Percentiles rank a stretch among this genome's conserved stretches.
These are phyloP conservation scores for Danio choprae DNA, from an alignment of 2,797 vertebrate species.

Conservation along the genomic window DNA sequence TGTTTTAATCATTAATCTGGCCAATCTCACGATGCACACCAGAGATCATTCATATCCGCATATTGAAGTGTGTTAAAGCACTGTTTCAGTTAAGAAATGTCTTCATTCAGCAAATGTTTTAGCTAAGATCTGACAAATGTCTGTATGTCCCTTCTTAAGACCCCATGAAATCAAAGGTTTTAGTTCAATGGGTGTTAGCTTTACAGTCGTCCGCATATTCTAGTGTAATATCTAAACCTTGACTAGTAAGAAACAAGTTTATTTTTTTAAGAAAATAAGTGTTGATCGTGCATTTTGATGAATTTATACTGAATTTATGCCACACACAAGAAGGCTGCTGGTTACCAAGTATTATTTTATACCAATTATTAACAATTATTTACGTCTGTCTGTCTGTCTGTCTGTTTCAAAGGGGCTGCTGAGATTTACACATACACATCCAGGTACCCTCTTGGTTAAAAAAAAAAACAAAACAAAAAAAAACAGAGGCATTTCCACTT, in stretches of 20 bases:
- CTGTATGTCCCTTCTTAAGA: not conserved
- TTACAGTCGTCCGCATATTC: not conserved
- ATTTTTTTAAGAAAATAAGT: too few species aligned
- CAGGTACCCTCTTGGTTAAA: too few species aligned
- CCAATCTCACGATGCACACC: not conserved
- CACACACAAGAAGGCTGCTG: too few species aligned
- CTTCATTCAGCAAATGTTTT: not conserved
- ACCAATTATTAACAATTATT: too few species aligned
- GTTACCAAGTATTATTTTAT: too few species aligned
- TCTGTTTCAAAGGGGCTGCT: too few species aligned
- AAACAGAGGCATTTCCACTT: too few species aligned
- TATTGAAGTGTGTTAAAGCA: conserved; percentile 18
- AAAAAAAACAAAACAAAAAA: too few species aligned
- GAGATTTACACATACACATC: too few species aligned
- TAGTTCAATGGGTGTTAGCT: not conserved
- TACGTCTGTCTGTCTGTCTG: too few species aligned
- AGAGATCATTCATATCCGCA: conserved; percentile 28
- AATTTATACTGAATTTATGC: too few species aligned
- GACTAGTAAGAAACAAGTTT: not conserved
- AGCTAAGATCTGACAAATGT: not conserved
- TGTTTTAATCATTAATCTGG: conserved; percentile 32
- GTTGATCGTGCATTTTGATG: too few species aligned
- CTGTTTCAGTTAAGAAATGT: not conserved
- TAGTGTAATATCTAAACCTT: not conserved
- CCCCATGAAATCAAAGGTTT: conserved; percentile 7